Conservation (phyloP, 2,113 vertebrate genomes). For the Sylvietta virens region DNA sequence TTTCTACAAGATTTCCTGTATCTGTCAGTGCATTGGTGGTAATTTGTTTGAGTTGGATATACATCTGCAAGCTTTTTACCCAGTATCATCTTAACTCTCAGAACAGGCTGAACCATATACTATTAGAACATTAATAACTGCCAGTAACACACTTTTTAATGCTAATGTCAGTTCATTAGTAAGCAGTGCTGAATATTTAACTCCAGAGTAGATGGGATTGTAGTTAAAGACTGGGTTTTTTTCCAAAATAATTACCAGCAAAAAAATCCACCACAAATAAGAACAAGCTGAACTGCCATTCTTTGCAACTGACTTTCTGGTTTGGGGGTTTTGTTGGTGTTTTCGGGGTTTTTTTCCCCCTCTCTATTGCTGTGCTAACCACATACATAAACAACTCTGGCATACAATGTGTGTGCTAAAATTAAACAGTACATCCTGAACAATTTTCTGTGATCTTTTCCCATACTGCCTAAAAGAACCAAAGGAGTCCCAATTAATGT, state of each 20-base stretch:
- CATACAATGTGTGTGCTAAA: neutral
- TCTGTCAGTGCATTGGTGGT: neutral
- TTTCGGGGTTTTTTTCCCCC: accelerated
- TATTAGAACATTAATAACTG: neutral
- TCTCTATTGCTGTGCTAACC: neutral
- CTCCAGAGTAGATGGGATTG: neutral
- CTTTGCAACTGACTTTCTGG: neutral
- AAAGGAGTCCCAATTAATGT: neutral
- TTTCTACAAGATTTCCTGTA: neutral
- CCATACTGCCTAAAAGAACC: neutral
- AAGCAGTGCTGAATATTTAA: neutral
- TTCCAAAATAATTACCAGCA: neutral
- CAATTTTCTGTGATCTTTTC: neutral
- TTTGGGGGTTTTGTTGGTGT: neutral
- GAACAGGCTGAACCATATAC: neutral
- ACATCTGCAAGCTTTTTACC: neutral
- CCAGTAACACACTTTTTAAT: neutral
- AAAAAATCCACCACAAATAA: neutral
- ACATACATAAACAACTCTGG: neutral
- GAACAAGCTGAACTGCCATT: neutral
- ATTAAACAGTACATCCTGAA: neutral
- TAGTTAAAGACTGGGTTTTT: neutral
- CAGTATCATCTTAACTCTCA: neutral
- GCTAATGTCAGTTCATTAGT: neutral
- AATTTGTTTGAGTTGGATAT: neutral